These are phyloP conservation scores for Corydoras sp. DNA, from an alignment of 2,113 vertebrate genomes.

Conservation along the genomic window DNA sequence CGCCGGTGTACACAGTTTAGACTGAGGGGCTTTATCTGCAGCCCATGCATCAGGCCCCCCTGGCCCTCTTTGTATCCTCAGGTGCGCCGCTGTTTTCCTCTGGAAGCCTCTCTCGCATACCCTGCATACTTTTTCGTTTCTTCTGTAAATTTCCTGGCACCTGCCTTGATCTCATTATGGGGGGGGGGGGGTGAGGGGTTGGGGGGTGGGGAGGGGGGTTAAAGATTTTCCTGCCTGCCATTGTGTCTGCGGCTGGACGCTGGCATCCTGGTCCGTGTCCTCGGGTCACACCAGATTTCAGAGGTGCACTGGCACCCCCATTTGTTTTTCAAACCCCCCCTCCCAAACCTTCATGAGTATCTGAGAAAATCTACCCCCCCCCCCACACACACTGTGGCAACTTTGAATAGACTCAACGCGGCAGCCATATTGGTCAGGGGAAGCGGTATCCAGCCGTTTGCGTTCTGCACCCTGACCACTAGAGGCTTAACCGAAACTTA, in stretches of 20 bases:
- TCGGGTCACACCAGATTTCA: constrained; percentile 22
- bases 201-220: constrained; percentile 26
- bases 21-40: background rate
- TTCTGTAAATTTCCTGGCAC: constrained; percentile 51
- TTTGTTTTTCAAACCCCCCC: no score
- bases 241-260: constrained; percentile 61
- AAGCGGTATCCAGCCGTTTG: no score
- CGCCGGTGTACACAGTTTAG: no score
- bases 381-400: no score
- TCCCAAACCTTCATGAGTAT: no score
- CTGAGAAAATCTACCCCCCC: no score
- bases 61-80: constrained; percentile 38
- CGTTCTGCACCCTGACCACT: no score
- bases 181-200: no score
- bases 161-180: constrained; percentile 42
- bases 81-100: constrained; percentile 49
- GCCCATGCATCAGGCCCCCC: background rate
- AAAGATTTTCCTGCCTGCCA: constrained; percentile 64
- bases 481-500: no score
- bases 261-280: constrained; percentile 54
- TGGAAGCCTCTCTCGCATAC: constrained; percentile 64
- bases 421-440: no score
- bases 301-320: no score
- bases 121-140: constrained; percentile 60
- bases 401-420: no score